phyloP scores from a whole-genome alignment of 2,888 invertebrate genomes.

The Hemaris fuciformis region DNA sequence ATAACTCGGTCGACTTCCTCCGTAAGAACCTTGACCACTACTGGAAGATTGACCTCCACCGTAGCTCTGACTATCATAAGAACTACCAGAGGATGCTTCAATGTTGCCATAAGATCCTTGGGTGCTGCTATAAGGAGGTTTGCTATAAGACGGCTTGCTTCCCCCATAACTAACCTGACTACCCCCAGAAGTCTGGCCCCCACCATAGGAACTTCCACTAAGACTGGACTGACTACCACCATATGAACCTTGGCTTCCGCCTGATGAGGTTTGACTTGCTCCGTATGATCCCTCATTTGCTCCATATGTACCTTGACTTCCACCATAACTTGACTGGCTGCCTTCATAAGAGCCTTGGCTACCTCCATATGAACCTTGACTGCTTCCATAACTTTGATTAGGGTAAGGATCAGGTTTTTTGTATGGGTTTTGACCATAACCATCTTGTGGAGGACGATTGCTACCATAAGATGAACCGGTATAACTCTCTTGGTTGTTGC shows the following conservation, averaged over 20 bases:
- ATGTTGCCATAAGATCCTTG: slow-evolving; percentile 21
- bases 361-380: slow-evolving; percentile 18
- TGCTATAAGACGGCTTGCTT: slow-evolving; percentile 17
- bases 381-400: background rate
- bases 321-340: slow-evolving; percentile 22
- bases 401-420: background rate
- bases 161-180: slow-evolving; percentile 15
- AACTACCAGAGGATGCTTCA: slow-evolving; percentile 22
- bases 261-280: slow-evolving; percentile 16
- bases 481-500: slow-evolving; percentile 14
- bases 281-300: slow-evolving; percentile 8
- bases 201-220: slow-evolving; percentile 20
- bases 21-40: slow-evolving; percentile 17
- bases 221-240: slow-evolving; percentile 21
- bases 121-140: slow-evolving; percentile 16
- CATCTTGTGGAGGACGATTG: slow-evolving; percentile 1
- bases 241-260: slow-evolving; percentile 11
- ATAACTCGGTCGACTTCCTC: slow-evolving; percentile 16
- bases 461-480: slow-evolving; percentile 9
- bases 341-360: slow-evolving; percentile 24
- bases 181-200: slow-evolving; percentile 19
- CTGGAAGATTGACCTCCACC: slow-evolving; percentile 17
- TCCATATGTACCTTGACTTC: slow-evolving; percentile 20
- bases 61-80: slow-evolving; percentile 22
- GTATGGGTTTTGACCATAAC: slow-evolving; percentile 16